Evolutionary conservation across 2,113 vertebrate species (phyloP).

Genomic region (chimpanzee (Pan troglodytes)): NHGRI_mPanTro3-v2.1_pri NC_072411.2:62499501-62500000

Average conservation of each 20-base stretch:
- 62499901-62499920: too few species aligned
- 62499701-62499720: constrained; percentile 39
- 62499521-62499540: constrained; percentile 8
- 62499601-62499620: background rate
- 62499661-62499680: background rate
- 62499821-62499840: too few species aligned
- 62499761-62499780: background rate
- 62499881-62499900: too few species aligned
- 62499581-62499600: background rate
- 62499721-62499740: background rate
- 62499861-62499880: too few species aligned
- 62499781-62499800: too few species aligned
- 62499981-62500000: too few species aligned
- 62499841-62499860: too few species aligned
- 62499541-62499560: constrained; percentile 22
- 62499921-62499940: too few species aligned
- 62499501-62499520: background rate
- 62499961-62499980: too few species aligned
- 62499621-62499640: background rate
- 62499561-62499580: background rate
- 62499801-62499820: too few species aligned
- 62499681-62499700: background rate
- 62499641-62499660: background rate
- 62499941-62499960: too few species aligned
- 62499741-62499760: background rate